phyloP scores from a whole-genome alignment of 2,113 vertebrate species.

The Varanus komodoensis region DNA sequence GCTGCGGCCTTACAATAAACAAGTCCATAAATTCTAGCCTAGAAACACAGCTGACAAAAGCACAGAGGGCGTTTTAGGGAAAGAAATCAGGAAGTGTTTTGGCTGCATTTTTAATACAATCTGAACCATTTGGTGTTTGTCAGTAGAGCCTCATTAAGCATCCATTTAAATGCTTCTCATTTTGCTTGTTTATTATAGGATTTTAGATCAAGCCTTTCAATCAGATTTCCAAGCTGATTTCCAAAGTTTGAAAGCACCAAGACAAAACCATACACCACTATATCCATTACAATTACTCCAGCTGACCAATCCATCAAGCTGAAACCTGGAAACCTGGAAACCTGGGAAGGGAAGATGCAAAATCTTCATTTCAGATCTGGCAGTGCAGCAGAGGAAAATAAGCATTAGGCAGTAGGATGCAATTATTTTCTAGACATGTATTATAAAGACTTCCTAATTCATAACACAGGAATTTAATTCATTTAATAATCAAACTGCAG shows the following conservation, averaged over 20 bases:
- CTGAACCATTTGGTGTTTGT: background rate
- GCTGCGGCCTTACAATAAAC: background rate
- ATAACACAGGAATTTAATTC: background rate
- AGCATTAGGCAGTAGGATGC: background rate
- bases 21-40: background rate
- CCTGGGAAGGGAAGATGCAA: background rate
- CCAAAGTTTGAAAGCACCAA: background rate
- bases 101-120: background rate
- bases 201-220: background rate
- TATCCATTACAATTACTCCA: background rate
- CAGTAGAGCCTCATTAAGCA: background rate
- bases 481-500: constrained; percentile 46
- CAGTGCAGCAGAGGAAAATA: background rate
- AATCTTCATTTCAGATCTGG: background rate
- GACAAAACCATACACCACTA: background rate
- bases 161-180: background rate
- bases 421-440: background rate
- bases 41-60: too few relatives aligned
- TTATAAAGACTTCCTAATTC: background rate
- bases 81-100: background rate
- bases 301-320: background rate
- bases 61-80: background rate
- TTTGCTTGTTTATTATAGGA: background rate
- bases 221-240: background rate
- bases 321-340: background rate